phyloP scores from a whole-genome alignment of 2,797 vertebrate species.

The Acipenser ruthenus region DNA sequence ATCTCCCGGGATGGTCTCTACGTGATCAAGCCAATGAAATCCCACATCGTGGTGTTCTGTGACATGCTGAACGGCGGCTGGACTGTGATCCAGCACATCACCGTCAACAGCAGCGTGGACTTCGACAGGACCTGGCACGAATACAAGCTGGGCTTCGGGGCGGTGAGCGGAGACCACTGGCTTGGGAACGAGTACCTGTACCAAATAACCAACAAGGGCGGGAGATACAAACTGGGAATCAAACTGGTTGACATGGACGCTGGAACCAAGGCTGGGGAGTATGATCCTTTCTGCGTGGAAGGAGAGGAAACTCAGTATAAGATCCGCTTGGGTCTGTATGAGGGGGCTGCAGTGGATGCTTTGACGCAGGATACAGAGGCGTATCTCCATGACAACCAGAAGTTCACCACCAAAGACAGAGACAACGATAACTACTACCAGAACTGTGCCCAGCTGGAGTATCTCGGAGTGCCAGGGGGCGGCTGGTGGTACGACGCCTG shows the following conservation, averaged over 20 bases:
- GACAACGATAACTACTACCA: conserved; percentile 80
- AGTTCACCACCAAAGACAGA: conserved; percentile 74
- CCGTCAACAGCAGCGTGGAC: conserved; percentile 65
- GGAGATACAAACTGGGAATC: conserved; percentile 60
- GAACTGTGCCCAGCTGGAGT: conserved; percentile 72
- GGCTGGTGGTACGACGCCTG: conserved; percentile 80
- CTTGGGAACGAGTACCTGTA: conserved; percentile 75
- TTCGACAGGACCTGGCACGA: conserved; percentile 75
- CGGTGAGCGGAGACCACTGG: conserved; percentile 68
- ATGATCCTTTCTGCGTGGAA: conserved; percentile 68
- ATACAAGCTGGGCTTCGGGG: conserved; percentile 70
- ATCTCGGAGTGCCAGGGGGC: conserved; percentile 62
- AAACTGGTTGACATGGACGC: conserved; percentile 69
- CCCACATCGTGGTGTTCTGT: conserved; percentile 62
- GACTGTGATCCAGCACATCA: conserved; percentile 79
- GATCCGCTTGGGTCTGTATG: conserved; percentile 69
- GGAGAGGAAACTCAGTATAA: conserved; percentile 59
- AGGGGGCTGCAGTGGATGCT: conserved; percentile 67
- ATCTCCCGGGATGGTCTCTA: conserved; percentile 68
- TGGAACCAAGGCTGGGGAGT: conserved; percentile 61
- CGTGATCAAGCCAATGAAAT: conserved; percentile 63
- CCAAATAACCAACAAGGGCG: conserved; percentile 55
- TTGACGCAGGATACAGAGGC: conserved; percentile 73
- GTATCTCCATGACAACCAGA: conserved; percentile 83
- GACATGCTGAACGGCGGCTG: conserved; percentile 80